Evolutionary conservation across 2,888 invertebrate species (phyloP).

Genomic region (Drosophila anomalata): DNA sequence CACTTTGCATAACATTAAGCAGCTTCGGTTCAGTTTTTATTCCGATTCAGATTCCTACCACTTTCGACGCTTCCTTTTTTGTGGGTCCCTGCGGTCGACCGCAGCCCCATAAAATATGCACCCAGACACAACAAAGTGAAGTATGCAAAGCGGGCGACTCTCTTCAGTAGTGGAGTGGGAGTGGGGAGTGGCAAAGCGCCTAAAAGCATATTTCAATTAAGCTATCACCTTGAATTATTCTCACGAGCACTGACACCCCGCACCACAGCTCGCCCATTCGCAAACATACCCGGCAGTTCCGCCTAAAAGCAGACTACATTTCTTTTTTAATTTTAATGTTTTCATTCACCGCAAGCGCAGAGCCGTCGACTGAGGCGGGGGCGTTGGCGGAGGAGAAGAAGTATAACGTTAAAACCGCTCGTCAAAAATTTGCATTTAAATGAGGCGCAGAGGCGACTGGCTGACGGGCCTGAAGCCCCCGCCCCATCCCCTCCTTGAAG

Average conservation of each 20-base stretch:
- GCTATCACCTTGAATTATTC: conserved; percentile 82
- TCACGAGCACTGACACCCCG: conserved; percentile 56
- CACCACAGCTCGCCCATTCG: conserved; percentile 15
- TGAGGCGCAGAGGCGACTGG: conserved; percentile 77
- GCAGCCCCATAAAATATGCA: conserved; percentile 73
- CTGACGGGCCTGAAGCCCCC: conserved; percentile 53
- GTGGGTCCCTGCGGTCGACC: conserved; percentile 59
- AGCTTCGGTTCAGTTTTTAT: conserved; percentile 53
- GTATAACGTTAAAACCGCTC: conserved; percentile 74
- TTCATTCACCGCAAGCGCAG: conserved; percentile 62
- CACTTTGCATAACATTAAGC: conserved; percentile 79
- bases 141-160: conserved; percentile 44
- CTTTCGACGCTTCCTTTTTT: conserved; percentile 25
- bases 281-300: conserved; percentile 29
- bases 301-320: conserved; percentile 63
- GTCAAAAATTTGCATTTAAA: conserved; percentile 83
- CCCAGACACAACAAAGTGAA: conserved; percentile 68
- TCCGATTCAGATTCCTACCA: conserved; percentile 29
- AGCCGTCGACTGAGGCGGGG: not conserved
- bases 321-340: conserved; percentile 76
- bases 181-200: conserved; percentile 64
- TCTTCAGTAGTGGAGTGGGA: too few species aligned
- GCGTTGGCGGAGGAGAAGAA: conserved; percentile 33
- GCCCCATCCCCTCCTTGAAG: conserved; percentile 36
- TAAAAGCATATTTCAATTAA: conserved; percentile 83